phyloP scores from a whole-genome alignment of 2,888 invertebrate genomes.

The Himalopsyche kuldschensis region DNA sequence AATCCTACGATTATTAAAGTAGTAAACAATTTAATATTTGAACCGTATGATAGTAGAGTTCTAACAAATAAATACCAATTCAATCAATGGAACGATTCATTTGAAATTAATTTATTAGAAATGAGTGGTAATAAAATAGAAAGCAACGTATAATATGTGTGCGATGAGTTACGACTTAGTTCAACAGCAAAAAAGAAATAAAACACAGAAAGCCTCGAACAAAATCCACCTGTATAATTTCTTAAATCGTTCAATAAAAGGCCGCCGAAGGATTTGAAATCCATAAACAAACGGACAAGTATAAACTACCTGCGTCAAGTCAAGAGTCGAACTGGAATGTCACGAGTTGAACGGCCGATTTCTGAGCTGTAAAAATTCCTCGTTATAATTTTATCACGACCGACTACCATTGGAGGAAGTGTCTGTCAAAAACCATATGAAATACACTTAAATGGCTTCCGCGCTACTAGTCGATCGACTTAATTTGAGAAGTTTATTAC shows the following conservation, averaged over 20 bases:
- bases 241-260: background rate
- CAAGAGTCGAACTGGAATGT: background rate
- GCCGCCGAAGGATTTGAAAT: background rate
- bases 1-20: no score
- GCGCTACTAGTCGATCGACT: background rate
- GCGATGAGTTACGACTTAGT: background rate
- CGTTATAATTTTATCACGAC: constrained; percentile 1
- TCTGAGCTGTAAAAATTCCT: background rate
- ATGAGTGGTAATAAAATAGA: no score
- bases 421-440: background rate
- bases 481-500: background rate
- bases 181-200: background rate
- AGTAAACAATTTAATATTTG: no score
- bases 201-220: background rate
- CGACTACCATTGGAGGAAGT: background rate
- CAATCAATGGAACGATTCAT: no score
- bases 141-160: no score
- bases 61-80: no score
- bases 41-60: no score
- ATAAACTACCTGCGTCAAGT: background rate
- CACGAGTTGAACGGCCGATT: constrained; percentile 5
- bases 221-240: background rate
- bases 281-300: background rate
- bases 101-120: no score
- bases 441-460: constrained; percentile 5